These are phyloP conservation scores for Bombycilla garrulus DNA, from an alignment of 2,113 vertebrate species.

Conservation along the genomic window DNA sequence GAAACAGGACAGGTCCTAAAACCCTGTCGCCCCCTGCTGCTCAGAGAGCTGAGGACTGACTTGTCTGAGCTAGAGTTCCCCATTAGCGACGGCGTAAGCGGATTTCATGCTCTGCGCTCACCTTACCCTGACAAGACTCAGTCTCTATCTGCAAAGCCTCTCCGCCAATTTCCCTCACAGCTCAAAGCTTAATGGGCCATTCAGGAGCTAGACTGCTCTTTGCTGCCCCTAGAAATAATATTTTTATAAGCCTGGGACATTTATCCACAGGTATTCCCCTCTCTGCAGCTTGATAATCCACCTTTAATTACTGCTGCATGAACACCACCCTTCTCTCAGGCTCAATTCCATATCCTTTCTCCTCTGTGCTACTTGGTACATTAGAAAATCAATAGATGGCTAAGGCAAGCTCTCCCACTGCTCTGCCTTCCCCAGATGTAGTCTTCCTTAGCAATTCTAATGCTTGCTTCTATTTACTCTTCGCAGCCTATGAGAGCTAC, in stretches of 20 bases:
- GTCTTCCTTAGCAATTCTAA: not conserved
- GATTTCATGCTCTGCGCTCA: not conserved
- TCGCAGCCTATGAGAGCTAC: not conserved
- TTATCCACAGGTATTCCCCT: slow-evolving; percentile 1
- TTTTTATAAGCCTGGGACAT: slow-evolving; percentile 23
- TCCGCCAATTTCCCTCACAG: not conserved
- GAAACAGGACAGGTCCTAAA: not conserved
- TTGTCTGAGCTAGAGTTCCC: not conserved
- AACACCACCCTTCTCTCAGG: not conserved
- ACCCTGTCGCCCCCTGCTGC: not conserved
- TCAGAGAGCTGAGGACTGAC: not conserved
- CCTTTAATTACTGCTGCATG: slow-evolving; percentile 27
- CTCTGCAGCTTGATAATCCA: slow-evolving; percentile 23
- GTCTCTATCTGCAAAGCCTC: not conserved
- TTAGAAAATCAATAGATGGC: slow-evolving; percentile 30
- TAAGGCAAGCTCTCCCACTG: not conserved
- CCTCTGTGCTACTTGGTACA: not conserved
- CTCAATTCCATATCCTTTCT: not conserved
- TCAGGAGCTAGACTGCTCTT: slow-evolving; percentile 2
- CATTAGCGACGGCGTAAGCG: not conserved
- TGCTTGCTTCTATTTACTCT: not conserved
- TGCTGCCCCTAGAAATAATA: slow-evolving; percentile 7
- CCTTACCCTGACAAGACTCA: not conserved
- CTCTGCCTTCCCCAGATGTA: not conserved
- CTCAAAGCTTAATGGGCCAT: slow-evolving; percentile 36